These are phyloP conservation scores for Rhinophrynus dorsalis DNA, from an alignment of 2,797 vertebrate species.

Conservation along the genomic window DNA sequence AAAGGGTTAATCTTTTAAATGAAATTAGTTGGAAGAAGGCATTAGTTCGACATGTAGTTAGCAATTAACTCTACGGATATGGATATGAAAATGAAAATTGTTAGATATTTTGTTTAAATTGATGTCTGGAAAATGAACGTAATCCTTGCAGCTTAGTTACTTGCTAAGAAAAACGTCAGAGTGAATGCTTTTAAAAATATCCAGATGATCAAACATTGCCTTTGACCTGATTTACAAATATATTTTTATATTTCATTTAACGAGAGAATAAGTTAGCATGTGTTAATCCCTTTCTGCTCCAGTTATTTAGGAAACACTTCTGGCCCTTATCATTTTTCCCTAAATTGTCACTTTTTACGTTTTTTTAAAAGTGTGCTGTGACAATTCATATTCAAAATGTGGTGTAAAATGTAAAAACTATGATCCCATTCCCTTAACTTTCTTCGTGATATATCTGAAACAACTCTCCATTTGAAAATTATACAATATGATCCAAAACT, in stretches of 20 bases:
- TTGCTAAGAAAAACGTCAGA: slow-evolving; percentile 27
- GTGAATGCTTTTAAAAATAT: slow-evolving; percentile 27
- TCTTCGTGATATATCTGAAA: slow-evolving; percentile 4
- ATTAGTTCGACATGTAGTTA: too few relatives aligned
- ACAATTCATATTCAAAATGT: slow-evolving; percentile 45
- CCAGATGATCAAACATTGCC: slow-evolving; percentile 40
- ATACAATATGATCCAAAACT: not conserved
- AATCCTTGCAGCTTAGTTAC: slow-evolving; percentile 27
- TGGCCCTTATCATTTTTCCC: slow-evolving; percentile 28
- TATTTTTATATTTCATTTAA: slow-evolving; percentile 31
- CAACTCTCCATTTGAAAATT: slow-evolving; percentile 3
- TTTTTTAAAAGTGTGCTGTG: slow-evolving; percentile 24
- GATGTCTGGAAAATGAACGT: slow-evolving; percentile 26
- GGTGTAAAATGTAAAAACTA: slow-evolving; percentile 23
- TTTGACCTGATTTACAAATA: slow-evolving; percentile 46
- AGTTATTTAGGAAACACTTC: slow-evolving; percentile 42
- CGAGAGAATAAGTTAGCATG: slow-evolving; percentile 31
- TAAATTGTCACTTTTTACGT: slow-evolving; percentile 40
- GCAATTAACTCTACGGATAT: too few relatives aligned
- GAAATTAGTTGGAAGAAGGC: too few relatives aligned
- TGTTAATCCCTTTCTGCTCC: slow-evolving; percentile 48
- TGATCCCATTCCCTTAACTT: slow-evolving; percentile 2
- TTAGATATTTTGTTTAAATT: slow-evolving; percentile 3
- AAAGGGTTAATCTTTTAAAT: too few relatives aligned
- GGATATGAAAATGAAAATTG: not conserved